Conservation (phyloP, 2,797 vertebrate species). For the Sebastes vulpes region DNA sequence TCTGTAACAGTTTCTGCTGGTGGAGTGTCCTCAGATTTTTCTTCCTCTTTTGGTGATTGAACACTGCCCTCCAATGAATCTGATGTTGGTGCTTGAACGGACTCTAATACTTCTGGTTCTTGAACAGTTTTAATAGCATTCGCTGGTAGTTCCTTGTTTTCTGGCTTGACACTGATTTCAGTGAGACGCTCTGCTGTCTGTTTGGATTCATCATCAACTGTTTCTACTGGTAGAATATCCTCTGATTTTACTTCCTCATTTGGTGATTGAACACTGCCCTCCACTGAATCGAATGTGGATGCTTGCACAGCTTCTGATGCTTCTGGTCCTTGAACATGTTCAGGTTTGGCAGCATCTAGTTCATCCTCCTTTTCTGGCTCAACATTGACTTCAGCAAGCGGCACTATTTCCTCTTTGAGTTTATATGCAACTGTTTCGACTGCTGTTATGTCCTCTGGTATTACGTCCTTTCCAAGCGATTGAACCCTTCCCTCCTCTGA, state of each 20-base stretch:
- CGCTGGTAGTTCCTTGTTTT: not conserved
- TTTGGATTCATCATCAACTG: slow-evolving; percentile 21
- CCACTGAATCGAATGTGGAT: slow-evolving; percentile 9
- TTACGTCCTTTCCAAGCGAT: slow-evolving; percentile 10
- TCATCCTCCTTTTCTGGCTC: not conserved
- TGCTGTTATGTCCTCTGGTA: not conserved
- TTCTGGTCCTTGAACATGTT: not conserved
- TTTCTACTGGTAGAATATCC: not conserved
- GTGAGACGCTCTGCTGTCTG: not conserved
- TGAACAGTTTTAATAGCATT: not conserved
- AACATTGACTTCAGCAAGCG: not conserved
- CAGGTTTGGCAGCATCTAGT: not conserved
- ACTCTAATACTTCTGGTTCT: not conserved
- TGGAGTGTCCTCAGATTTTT: not conserved
- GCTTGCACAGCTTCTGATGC: slow-evolving; percentile 4
- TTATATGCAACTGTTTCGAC: not conserved
- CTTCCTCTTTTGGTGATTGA: not conserved
- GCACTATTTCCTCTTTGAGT: not conserved
- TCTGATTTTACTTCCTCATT: not conserved
- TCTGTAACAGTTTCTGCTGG: not conserved
- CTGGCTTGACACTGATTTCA: not conserved
- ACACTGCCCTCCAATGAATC: not conserved
- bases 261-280: not conserved
- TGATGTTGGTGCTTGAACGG: not conserved
- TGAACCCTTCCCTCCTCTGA: not conserved